These are phyloP conservation scores for Acanthiza pusilla DNA, from an alignment of 2,797 vertebrate genomes.

Conservation along the genomic window DNA sequence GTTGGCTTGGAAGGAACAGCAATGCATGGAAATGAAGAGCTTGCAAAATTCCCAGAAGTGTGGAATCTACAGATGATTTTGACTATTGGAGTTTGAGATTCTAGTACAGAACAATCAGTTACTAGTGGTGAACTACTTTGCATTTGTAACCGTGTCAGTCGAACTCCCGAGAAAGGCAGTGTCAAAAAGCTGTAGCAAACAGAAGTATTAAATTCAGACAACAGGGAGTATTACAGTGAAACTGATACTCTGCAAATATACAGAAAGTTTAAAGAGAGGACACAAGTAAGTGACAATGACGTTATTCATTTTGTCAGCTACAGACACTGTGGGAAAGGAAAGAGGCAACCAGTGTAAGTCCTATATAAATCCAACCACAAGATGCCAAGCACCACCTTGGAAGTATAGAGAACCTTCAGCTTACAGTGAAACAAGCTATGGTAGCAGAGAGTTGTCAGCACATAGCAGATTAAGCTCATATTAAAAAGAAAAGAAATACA, in stretches of 20 bases:
- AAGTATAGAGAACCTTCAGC: neutral
- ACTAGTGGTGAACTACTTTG: neutral
- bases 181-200: neutral
- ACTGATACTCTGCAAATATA: neutral
- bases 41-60: neutral
- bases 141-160: neutral
- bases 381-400: neutral
- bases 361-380: neutral
- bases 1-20: neutral
- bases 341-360: neutral
- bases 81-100: neutral
- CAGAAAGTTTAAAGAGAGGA: neutral
- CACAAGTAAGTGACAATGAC: neutral
- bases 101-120: neutral
- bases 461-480: neutral
- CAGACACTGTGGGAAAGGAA: neutral
- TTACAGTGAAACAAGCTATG: neutral
- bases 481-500: neutral
- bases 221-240: neutral
- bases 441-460: neutral
- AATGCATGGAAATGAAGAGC: neutral
- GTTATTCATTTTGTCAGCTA: neutral
- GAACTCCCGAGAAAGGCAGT: fast-evolving
- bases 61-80: neutral
- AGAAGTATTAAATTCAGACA: neutral